Base-by-base conservation (phyloP, 2,113 vertebrate species). In the Hyperopisus bebe region DNA sequence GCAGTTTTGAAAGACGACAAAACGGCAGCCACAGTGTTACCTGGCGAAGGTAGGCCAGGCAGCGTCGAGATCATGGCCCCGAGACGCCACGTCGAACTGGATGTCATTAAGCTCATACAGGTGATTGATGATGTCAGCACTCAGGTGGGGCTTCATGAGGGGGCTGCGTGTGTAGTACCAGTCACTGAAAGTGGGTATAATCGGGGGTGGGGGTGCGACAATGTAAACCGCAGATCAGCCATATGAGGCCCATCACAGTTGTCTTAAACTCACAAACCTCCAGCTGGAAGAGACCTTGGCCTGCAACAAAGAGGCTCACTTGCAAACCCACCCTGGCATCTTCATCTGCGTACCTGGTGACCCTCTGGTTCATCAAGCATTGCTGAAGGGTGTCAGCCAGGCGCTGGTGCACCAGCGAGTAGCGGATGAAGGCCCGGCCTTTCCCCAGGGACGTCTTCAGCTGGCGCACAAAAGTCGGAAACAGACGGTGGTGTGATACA, bases 111-210 rank as follows among this genome's bases (percentile, higher is more conserved):
- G 97, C 93, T 99, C 98, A 10, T 99, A 99, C 35, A 99, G 96
- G 5, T 97, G 97, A 91, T 92, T 97, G 90, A 98, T 96, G 83
- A 99, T 98, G 92, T 98, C 97, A 70, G 95, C 97, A 90, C 95
- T 97, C 86, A 97, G 95, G 91, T 97, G 96, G 9, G 97, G 93
- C 92, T 98, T 98, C 93, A 99, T 94, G 91, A 99, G 97, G 35
- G 98, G 98, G 93, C 98, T 99, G 92, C 98, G 96, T 89, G 96
- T 95, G 89, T 97, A 98, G 94, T 98, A 99, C 98, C 98, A 99
- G 93, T 99, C 98, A 92, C 98, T 99, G 92, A 42, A 91, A 86
- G 66, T 8, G 74, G 87, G 82, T 90, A 80, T 88, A 39, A 90
- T 2, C 10, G 31, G 44, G 42, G 42, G 35, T 7, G 31, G 92